Conservation (phyloP, 2,888 invertebrate genomes). For the Drosophila hamatofila region DNA sequence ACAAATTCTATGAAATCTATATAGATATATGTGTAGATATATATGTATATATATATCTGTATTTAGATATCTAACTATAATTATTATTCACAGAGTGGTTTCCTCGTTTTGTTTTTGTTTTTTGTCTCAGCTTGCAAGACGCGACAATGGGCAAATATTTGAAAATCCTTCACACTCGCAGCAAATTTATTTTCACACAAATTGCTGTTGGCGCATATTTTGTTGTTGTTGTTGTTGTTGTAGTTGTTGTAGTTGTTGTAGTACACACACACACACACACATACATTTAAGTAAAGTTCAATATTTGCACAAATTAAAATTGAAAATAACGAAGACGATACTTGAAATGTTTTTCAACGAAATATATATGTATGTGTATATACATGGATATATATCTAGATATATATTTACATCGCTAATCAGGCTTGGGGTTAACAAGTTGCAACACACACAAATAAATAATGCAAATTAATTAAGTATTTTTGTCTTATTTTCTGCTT, state of each 20-base stretch:
- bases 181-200: conserved; percentile 58
- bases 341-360: conserved; percentile 46
- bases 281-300: conserved; percentile 72
- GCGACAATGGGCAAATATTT: conserved; percentile 53
- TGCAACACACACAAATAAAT: conserved; percentile 54
- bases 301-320: conserved; percentile 76
- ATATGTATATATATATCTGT: not conserved
- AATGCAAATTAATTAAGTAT: conserved; percentile 37
- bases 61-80: conserved; percentile 2
- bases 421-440: conserved; percentile 33
- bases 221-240: conserved; percentile 22
- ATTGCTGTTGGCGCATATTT: conserved; percentile 53
- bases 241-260: conserved; percentile 13
- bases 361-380: conserved; percentile 15
- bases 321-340: conserved; percentile 61
- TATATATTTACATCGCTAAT: conserved; percentile 11
- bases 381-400: not conserved
- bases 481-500: not conserved
- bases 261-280: conserved; percentile 13
- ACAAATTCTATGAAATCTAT: not conserved
- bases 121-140: conserved; percentile 12
- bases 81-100: conserved; percentile 14
- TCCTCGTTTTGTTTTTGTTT: conserved; percentile 15
- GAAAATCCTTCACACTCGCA: conserved; percentile 61
- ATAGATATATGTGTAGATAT: not conserved